Evolutionary conservation across 2,888 invertebrate species (phyloP), one percentile per base, ranked within the genome.

Genomic region (Poecilus cupreus): DNA sequence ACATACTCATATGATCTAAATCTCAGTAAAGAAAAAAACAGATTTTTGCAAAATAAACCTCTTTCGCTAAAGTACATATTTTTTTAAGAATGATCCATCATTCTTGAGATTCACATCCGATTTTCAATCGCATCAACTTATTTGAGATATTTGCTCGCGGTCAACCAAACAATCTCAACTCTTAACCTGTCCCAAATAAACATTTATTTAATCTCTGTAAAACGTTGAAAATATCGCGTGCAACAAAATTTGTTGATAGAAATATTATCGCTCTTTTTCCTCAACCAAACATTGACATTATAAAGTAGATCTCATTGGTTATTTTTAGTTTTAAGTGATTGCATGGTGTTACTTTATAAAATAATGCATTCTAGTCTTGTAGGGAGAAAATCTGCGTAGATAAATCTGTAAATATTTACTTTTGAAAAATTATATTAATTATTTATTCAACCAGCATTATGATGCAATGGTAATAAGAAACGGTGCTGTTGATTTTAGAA

Each of bases 151-250:
- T n/a, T n/a, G n/a, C 13, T 16, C 8, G 6, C 32, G 60, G 11
- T n/a, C 32, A 46, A 11, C 46, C 46, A 8, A 24, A 22, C 16
- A 60, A 60, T 32, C 64, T 68, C 32, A 68, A 18, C 32, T 37
- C 64, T 37, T 68, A 37, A 68, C 64, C 64, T 68, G 37, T 68
- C 64, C 64, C 64, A 37, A 68, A 68, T 68, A 68, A 68, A 68
- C 37, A 68, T 68, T 68, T 68, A 37, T 68, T 68, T 68, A 68
- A 68, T 68, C 64, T 68, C 10, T 16, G 20, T 68, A 68, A 68
- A 37, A 37, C 64, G 64, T 10, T 37, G 37, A 37, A 26, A 68
- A 68, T 68, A 68, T 11, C 37, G 18, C 37, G 37, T 51, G 20
- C 26, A 37, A 18, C 16, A 68, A 68, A 32, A 13, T 18, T 37